Percentiles rank a stretch among this genome's conserved stretches.
Evolutionary conservation across 2,113 vertebrate species (phyloP).

Genomic region (Tretioscincus oriximinensis): DNA sequence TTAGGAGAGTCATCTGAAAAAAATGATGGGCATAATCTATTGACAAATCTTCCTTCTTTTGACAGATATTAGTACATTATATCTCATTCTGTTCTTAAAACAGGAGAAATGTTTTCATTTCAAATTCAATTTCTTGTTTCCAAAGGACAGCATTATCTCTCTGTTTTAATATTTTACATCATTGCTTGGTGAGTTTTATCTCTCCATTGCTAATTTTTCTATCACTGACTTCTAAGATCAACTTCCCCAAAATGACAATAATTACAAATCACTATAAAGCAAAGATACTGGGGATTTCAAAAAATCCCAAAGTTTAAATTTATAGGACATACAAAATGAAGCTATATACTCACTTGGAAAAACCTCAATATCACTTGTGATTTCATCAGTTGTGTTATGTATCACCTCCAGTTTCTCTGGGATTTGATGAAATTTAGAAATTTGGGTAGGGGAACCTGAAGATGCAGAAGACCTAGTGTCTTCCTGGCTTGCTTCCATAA

Average conservation of each 20-base stretch:
- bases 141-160: not conserved
- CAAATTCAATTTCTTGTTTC: not conserved
- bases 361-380: slow-evolving; percentile 18
- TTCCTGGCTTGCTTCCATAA: slow-evolving; percentile 81
- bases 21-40: slow-evolving; percentile 18
- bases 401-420: slow-evolving; percentile 72
- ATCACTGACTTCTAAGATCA: not conserved
- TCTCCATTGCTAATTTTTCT: not conserved
- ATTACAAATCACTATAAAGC: not conserved
- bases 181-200: not conserved
- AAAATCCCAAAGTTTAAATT: not conserved
- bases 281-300: not conserved
- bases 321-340: not conserved
- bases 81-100: not conserved
- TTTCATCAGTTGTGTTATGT: slow-evolving; percentile 52
- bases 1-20: slow-evolving; percentile 43
- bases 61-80: not conserved
- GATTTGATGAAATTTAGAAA: slow-evolving; percentile 69
- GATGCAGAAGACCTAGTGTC: slow-evolving; percentile 69
- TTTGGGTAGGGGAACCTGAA: slow-evolving; percentile 72
- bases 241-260: no score
- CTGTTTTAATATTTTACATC: not conserved
- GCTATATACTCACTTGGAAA: slow-evolving; percentile 23
- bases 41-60: not conserved
- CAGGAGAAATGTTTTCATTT: not conserved